Evolutionary conservation across 2,113 vertebrate species (phyloP).

Genomic region (Corynorhinus townsendii): DNA sequence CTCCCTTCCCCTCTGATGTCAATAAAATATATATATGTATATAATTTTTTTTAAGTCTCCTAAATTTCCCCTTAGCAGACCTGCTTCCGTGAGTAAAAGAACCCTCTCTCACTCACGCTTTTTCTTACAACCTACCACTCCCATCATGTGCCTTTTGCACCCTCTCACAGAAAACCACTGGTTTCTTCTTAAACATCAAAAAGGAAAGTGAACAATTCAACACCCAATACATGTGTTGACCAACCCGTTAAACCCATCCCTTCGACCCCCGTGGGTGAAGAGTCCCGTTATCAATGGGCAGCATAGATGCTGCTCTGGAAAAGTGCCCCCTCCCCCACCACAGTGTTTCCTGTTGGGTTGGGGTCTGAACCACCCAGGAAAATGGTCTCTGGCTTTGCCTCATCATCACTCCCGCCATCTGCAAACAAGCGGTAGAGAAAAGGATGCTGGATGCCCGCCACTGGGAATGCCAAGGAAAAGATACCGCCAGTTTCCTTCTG

Average conservation of each 20-base stretch:
- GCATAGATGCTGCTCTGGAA: background rate
- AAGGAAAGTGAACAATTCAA: slow-evolving; percentile 7
- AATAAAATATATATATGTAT: too few relatives aligned
- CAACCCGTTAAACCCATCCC: background rate
- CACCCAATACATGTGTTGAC: background rate
- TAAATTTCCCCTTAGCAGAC: slow-evolving; percentile 14
- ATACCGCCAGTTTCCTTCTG: slow-evolving; percentile 32
- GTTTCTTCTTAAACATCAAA: background rate
- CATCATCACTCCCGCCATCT: slow-evolving; percentile 68
- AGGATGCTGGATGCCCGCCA: slow-evolving; percentile 60
- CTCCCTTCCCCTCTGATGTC: too few relatives aligned
- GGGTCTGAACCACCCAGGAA: slow-evolving; percentile 48
- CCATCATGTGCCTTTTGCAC: background rate
- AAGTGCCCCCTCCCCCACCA: background rate
- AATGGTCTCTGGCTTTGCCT: slow-evolving; percentile 57
- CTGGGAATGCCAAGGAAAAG: slow-evolving; percentile 35
- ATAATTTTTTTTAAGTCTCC: background rate
- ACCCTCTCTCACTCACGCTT: background rate
- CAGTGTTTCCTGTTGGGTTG: slow-evolving; percentile 20
- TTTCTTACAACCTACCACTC: background rate
- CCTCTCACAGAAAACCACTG: background rate
- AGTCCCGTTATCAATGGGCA: background rate
- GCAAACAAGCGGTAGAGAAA: slow-evolving; percentile 60
- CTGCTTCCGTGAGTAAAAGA: background rate
- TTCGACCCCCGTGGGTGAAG: background rate